Evolutionary conservation across 1,140 invertebrate genomes (phyloP).

Genomic region (Amyelois transitella): DNA sequence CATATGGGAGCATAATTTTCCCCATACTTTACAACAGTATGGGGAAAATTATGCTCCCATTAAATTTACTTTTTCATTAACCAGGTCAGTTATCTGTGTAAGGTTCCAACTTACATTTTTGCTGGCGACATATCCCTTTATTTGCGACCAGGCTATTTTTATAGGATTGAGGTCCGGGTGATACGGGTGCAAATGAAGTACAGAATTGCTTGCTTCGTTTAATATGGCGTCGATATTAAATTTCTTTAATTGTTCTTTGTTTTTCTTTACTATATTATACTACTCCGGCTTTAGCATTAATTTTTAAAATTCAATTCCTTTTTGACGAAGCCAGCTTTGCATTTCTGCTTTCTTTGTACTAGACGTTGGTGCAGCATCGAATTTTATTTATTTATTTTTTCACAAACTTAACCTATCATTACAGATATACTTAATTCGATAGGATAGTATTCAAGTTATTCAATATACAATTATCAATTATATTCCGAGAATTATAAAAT

Average conservation of each 20-base stretch:
- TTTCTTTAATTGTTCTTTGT: background rate
- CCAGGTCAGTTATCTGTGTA: background rate
- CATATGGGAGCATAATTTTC: conserved; percentile 22
- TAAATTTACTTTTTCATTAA: conserved; percentile 15
- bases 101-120: conserved; percentile 18
- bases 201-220: conserved; percentile 11
- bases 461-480: too few species aligned
- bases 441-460: too few species aligned
- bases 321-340: conserved; percentile 18
- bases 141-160: conserved; percentile 11
- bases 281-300: conserved; percentile 11
- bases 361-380: conserved; percentile 8
- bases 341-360: conserved; percentile 19
- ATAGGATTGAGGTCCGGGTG: conserved; percentile 14
- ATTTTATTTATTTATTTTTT: too few species aligned
- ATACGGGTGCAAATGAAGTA: conserved; percentile 14
- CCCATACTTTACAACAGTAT: conserved; percentile 20
- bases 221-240: conserved; percentile 11
- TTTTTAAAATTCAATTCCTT: conserved; percentile 7
- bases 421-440: too few species aligned
- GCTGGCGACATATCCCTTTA: conserved; percentile 12
- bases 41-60: too few species aligned
- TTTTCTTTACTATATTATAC: conserved; percentile 12
- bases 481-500: too few species aligned
- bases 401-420: too few species aligned